Evolutionary conservation across 2,888 invertebrate species (phyloP).

Genomic region (Prenolepis imparis): DNA sequence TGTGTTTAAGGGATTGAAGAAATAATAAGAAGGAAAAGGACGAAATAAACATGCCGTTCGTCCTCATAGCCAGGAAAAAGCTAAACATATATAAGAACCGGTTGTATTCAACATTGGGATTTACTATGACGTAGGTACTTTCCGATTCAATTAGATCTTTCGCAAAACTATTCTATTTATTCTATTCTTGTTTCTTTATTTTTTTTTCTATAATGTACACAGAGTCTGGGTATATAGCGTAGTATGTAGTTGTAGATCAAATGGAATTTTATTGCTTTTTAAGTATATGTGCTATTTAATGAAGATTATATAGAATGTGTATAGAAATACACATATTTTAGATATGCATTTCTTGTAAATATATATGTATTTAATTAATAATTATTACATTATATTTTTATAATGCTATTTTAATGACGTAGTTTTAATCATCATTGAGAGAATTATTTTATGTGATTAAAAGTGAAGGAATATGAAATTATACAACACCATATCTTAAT

Average conservation of each 20-base stretch:
- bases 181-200: not conserved
- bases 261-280: constrained; percentile 5
- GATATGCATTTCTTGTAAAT: not conserved
- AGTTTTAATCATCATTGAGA: not conserved
- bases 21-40: constrained; percentile 4
- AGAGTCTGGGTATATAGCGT: no score
- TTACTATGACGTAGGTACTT: constrained; percentile 64
- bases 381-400: not conserved
- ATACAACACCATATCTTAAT: not conserved
- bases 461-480: not conserved
- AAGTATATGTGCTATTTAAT: not conserved
- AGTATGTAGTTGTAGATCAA: no score
- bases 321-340: not conserved
- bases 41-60: not conserved
- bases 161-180: not conserved
- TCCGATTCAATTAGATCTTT: not conserved
- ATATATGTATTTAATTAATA: not conserved
- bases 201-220: not conserved
- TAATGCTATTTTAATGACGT: not conserved
- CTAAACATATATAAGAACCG: constrained; percentile 54
- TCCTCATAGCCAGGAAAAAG: constrained; percentile 56
- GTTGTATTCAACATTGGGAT: constrained; percentile 64
- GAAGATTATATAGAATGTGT: no score
- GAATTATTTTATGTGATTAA: not conserved
- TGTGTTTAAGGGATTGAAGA: not conserved